Percentiles rank a stretch among this genome's conserved stretches.
These are phyloP conservation scores for Petrophora chlorosata DNA, from an alignment of 2,888 invertebrate species.

Conservation along the genomic window DNA sequence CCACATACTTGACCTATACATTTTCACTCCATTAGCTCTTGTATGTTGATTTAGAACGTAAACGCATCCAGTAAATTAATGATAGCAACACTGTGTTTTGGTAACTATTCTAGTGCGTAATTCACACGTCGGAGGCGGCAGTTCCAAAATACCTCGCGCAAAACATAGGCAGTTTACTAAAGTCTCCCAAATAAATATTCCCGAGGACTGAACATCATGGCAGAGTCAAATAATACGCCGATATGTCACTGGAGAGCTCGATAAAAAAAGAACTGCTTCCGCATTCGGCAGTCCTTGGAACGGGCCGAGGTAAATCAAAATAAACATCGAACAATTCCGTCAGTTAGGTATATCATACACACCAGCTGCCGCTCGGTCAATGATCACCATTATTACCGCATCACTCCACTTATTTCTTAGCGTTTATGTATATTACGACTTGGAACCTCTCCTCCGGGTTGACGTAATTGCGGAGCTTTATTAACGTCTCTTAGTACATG, in stretches of 20 bases:
- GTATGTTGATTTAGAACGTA: conserved; percentile 63
- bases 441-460: conserved; percentile 36
- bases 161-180: conserved; percentile 57
- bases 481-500: conserved; percentile 43
- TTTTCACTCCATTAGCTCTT: conserved; percentile 68
- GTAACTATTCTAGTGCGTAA: conserved; percentile 58
- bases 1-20: conserved; percentile 22
- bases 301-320: conserved; percentile 53
- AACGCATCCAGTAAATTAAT: conserved; percentile 63
- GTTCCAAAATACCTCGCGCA: conserved; percentile 68
- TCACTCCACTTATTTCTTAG: conserved; percentile 36
- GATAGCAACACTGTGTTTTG: conserved; percentile 58
- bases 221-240: conserved; percentile 50
- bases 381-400: conserved; percentile 32
- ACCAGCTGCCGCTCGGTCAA: conserved; percentile 31
- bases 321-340: conserved; percentile 53
- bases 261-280: conserved; percentile 56
- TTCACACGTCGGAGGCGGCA: conserved; percentile 58
- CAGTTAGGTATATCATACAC: conserved; percentile 40
- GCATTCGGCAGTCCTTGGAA: conserved; percentile 48
- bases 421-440: conserved; percentile 39
- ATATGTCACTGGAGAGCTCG: conserved; percentile 58
- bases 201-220: conserved; percentile 59
- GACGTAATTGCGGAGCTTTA: conserved; percentile 48
- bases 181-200: conserved; percentile 70